phyloP scores from a whole-genome alignment of 2,113 vertebrate species.

The Sceloporus tristichus region DNA sequence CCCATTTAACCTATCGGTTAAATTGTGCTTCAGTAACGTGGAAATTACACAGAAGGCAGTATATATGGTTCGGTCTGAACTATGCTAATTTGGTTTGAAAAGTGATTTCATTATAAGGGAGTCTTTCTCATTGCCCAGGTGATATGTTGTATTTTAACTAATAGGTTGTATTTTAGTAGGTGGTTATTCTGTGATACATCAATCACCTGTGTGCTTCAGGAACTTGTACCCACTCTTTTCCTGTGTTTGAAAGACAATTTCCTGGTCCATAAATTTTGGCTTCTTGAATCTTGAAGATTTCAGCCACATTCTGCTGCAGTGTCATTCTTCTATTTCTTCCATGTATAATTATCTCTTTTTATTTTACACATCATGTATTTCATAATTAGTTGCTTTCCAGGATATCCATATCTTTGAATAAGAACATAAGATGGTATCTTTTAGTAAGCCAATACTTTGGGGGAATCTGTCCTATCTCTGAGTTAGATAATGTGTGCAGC shows the following conservation, averaged over 20 bases:
- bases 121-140: conserved; percentile 34
- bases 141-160: not conserved
- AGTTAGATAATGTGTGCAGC: fast-evolving
- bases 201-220: not conserved
- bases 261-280: not conserved
- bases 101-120: conserved; percentile 24
- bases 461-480: not conserved
- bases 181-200: not conserved
- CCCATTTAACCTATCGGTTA: conserved; percentile 46
- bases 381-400: conserved; percentile 20
- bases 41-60: conserved; percentile 42
- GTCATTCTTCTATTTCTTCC: conserved; percentile 35
- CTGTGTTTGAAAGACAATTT: conserved; percentile 38
- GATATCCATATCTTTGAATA: conserved; percentile 26
- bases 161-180: not conserved
- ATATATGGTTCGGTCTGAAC: conserved; percentile 13
- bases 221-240: not conserved
- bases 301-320: not conserved
- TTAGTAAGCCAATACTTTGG: not conserved
- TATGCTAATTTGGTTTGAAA: conserved; percentile 14
- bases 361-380: conserved; percentile 17
- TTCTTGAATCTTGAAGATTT: conserved; percentile 33
- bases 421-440: not conserved
- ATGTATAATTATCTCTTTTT: conserved; percentile 9
- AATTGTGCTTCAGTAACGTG: conserved; percentile 42